Percentiles rank a stretch among this genome's conserved stretches.
Conservation (phyloP, 2,888 invertebrate species). For the Lobophora halterata region DNA sequence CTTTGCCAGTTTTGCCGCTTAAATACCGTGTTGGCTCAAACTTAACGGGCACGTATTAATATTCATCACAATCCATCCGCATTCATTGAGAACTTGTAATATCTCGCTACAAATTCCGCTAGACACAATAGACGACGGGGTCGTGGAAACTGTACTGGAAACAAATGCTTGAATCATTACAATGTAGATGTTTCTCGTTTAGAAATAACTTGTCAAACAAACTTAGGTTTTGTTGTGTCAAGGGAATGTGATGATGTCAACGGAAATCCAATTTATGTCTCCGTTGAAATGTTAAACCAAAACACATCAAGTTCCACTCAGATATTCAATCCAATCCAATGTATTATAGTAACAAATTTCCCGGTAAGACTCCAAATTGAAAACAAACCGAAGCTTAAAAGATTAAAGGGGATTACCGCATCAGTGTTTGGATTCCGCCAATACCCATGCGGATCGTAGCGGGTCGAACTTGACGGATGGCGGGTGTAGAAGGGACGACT, state of each 20-base stretch:
- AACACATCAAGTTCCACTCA: neutral
- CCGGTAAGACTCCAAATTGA: conserved; percentile 17
- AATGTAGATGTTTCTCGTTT: conserved; percentile 13
- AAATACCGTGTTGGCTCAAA: conserved; percentile 38
- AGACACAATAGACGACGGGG: conserved; percentile 13
- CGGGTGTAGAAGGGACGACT: conserved; percentile 24
- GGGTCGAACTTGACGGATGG: conserved; percentile 25
- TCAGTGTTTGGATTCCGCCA: conserved; percentile 21
- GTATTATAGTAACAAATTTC: conserved; percentile 17
- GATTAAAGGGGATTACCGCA: conserved; percentile 26
- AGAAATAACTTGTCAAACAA: conserved; percentile 6
- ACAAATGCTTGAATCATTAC: conserved; percentile 8
- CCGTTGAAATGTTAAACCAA: too few relatives aligned
- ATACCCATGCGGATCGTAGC: conserved; percentile 14
- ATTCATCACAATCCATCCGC: conserved; percentile 44
- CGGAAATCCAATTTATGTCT: neutral
- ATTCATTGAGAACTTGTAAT: conserved; percentile 28
- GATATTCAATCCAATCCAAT: conserved; percentile 14
- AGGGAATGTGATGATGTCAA: neutral
- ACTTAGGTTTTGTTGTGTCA: conserved; percentile 2
- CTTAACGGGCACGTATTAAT: conserved; percentile 43
- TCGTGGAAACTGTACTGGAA: conserved; percentile 9
- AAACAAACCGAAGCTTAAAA: conserved; percentile 27
- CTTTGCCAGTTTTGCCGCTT: conserved; percentile 34
- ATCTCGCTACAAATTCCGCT: conserved; percentile 19